Evolutionary conservation across 2,113 vertebrate species (phyloP).

Genomic region (Psammodynastes pulverulentus): DNA sequence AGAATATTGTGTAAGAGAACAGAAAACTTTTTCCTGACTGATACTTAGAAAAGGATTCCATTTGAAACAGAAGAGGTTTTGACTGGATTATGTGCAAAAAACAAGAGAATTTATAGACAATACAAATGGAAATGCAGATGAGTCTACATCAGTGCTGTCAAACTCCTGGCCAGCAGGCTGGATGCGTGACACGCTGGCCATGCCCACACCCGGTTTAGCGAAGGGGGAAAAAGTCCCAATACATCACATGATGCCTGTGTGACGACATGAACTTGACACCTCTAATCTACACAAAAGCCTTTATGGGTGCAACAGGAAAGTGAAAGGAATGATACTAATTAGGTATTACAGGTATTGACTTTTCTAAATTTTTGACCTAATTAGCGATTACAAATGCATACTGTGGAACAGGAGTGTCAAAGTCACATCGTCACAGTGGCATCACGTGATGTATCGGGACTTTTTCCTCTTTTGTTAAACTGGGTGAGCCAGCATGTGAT

Average conservation of each 20-base stretch:
- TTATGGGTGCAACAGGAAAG: neutral
- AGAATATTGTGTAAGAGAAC: neutral
- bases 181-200: too few relatives aligned
- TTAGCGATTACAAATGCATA: neutral
- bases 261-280: too few relatives aligned
- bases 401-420: neutral
- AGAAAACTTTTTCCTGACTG: neutral
- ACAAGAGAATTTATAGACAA: neutral
- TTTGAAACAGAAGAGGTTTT: neutral
- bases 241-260: too few relatives aligned
- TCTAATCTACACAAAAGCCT: neutral
- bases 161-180: too few relatives aligned
- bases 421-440: too few relatives aligned
- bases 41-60: neutral
- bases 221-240: too few relatives aligned
- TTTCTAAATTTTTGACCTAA: neutral
- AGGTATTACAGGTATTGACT: neutral
- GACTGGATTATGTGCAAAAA: neutral
- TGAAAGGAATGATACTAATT: neutral
- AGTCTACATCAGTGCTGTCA: neutral
- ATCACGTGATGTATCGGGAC: too few relatives aligned
- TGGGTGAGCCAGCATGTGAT: too few relatives aligned
- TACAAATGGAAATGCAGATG: neutral
- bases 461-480: too few relatives aligned
- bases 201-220: too few relatives aligned